Percentiles rank a stretch among this genome's conserved stretches.
Evolutionary conservation across 2,888 invertebrate species (phyloP).

Genomic region (Drosophila setosimentum): DNA sequence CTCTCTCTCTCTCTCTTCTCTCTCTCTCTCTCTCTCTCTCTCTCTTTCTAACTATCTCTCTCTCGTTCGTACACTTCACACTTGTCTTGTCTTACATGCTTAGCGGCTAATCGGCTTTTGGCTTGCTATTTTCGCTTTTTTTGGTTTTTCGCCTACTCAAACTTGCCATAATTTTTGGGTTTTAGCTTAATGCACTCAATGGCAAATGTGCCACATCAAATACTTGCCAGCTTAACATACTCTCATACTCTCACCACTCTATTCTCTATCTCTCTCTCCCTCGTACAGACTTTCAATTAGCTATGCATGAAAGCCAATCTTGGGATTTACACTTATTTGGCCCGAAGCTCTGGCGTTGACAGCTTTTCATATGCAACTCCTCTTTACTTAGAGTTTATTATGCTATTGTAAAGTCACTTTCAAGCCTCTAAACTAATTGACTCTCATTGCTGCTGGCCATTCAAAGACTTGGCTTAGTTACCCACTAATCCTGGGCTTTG

Average conservation of each 20-base stretch:
- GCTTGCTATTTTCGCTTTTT: slow-evolving; percentile 27
- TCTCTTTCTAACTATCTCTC: background rate
- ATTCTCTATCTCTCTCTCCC: background rate
- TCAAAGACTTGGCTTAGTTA: slow-evolving; percentile 18
- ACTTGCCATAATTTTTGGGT: slow-evolving; percentile 32
- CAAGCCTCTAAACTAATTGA: slow-evolving; percentile 31
- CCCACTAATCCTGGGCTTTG: slow-evolving; percentile 13
- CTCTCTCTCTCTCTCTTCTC: background rate
- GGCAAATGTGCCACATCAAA: slow-evolving; percentile 27
- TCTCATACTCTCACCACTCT: background rate
- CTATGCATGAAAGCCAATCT: slow-evolving; percentile 1
- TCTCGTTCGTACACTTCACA: background rate
- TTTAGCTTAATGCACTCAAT: slow-evolving; percentile 51
- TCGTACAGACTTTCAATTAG: slow-evolving; percentile 13
- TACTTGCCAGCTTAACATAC: background rate
- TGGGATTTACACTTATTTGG: slow-evolving; percentile 20
- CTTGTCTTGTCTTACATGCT: slow-evolving; percentile 49
- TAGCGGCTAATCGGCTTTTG: slow-evolving; percentile 72
- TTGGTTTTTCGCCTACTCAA: slow-evolving; percentile 15
- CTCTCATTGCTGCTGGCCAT: slow-evolving; percentile 3
- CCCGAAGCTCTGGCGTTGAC: slow-evolving; percentile 3
- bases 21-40: background rate
- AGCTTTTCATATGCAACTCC: slow-evolving; percentile 8
- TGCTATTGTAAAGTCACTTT: background rate
- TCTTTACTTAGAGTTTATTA: background rate